Base-by-base conservation (phyloP, 2,888 invertebrate genomes). In the Adineta ricciae region DNA sequence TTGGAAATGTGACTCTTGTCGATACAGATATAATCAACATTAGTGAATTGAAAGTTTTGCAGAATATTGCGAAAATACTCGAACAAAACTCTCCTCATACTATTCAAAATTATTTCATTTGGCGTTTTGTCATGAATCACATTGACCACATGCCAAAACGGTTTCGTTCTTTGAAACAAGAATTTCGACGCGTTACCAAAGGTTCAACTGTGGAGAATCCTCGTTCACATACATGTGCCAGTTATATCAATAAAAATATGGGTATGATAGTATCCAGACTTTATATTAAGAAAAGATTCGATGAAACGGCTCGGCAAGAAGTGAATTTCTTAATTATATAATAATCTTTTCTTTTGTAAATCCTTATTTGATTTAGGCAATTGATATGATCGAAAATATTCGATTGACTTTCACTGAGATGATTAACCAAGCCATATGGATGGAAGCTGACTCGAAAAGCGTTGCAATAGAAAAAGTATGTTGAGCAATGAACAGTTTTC, bases 181-280 rank as follows among this genome's bases (percentile, higher is more conserved):
- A 54, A n/a, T 54, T 54, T 54, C 3, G 5, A 21, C 24, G n/a
- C 8, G 7, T n/a, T 7, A n/a, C 8, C n/a, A 5, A 4, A 2
- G 54, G 54, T 3, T 8, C 8, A 8, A 54, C 1, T 0, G 9
- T 8, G 24, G n/a, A 54, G n/a, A 21, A 24, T n/a, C 21, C 54
- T n/a, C 54, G 54, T 21, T 4, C 54, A 1, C 24, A n/a, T 2
- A 2, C 0, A 88, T 97, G 97, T 88, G 95, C 97, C 2, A 94
- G 94, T 16, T 96, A 96, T 87, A 95, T 96, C 0, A 95, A 94
- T 89, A 94, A 94, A 88, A 95, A 94, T 83, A 92, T 96, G 89
- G 94, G 93, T 90, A 96, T 96, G 89, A 95, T 96, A 0, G 93
- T 96, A 21, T 96, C 96, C 0, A 95, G 96, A 0, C 95, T 96